Base-by-base conservation (phyloP, 2,888 invertebrate species). In the Melanostoma mellinum region DNA sequence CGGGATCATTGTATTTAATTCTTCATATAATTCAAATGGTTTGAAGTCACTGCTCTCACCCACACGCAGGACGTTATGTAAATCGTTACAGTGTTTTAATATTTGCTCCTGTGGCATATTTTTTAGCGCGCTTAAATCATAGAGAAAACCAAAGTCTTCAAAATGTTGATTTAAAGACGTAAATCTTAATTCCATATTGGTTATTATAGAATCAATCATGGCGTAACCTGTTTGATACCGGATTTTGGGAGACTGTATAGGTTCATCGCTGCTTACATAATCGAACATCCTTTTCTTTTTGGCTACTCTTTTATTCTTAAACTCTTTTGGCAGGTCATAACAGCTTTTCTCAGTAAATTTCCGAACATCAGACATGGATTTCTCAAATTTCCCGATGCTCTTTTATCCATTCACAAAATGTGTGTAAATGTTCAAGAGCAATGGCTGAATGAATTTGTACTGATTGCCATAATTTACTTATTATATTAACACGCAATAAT, bases 111-210 rank as follows among this genome's bases (percentile, higher is more conserved):
- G 6, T 42, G 42, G 42, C 6, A 42, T 42, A 9, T 42, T 42
- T 42, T 42, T 42, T 4, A 42, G n/a, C 42, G 6, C n/a, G 9
- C n/a, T 42, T 42, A 42, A 42, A n/a, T 42, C 42, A 42, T 42
- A 42, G 42, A 42, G 42, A 3, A 42, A 42, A 42, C 42, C 42
- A 42, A 42, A 42, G n/a, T 42, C n/a, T 42, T 42, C 42, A 42
- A 42, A 42, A 42, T 42, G 42, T 42, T 42, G 42, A 42, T 42
- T 42, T 42, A 38, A 38, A 38, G 38, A 38, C 38, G 6, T 38
- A 38, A 38, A 38, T 42, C 42, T 42, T n/a, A n/a, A 42, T 42
- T 42, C 42, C 9, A 42, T 42, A n/a, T 42, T 42, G n/a, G 9
- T 42, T 42, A 42, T 42, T n/a, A 42, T 3, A 42, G 42, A 42